These are phyloP conservation scores for Scolopax bukidnonensis DNA, from an alignment of 2,797 vertebrate species.

Conservation along the genomic window DNA sequence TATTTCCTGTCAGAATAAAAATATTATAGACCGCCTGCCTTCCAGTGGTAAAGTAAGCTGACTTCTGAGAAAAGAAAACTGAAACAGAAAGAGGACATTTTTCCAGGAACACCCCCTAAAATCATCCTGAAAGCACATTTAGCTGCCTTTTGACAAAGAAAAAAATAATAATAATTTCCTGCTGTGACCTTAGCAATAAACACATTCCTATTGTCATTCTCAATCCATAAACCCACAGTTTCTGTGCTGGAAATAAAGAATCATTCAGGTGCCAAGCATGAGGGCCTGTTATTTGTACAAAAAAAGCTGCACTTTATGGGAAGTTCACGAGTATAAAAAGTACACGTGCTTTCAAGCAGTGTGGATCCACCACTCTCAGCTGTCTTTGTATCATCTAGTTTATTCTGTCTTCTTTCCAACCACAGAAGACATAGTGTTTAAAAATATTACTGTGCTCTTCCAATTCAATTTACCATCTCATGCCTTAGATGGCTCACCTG, in stretches of 20 bases:
- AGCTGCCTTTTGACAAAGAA: constrained; percentile 28
- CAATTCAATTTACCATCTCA: not conserved
- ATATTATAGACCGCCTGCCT: not conserved
- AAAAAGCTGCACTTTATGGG: not conserved
- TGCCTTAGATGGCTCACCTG: not conserved
- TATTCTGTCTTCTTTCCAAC: not conserved
- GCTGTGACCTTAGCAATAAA: constrained; percentile 52
- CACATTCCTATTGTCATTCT: constrained; percentile 55
- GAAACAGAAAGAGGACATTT: not conserved
- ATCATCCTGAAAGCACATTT: not conserved
- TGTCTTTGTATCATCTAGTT: not conserved
- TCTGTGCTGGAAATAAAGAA: constrained; percentile 47
- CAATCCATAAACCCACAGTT: constrained; percentile 23
- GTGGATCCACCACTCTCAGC: not conserved
- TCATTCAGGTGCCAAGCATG: constrained; percentile 14
- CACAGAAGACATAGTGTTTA: not conserved
- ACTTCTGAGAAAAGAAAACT: not conserved
- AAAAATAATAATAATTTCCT: constrained; percentile 54
- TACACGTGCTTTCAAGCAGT: not conserved
- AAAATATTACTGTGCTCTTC: not conserved
- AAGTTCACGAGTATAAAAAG: not conserved
- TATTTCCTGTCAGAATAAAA: not conserved
- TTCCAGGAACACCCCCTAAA: not conserved
- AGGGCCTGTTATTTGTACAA: constrained; percentile 28
- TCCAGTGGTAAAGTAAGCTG: not conserved